Conservation (phyloP, 2,888 invertebrate species). For the Homarus gammarus region DNA sequence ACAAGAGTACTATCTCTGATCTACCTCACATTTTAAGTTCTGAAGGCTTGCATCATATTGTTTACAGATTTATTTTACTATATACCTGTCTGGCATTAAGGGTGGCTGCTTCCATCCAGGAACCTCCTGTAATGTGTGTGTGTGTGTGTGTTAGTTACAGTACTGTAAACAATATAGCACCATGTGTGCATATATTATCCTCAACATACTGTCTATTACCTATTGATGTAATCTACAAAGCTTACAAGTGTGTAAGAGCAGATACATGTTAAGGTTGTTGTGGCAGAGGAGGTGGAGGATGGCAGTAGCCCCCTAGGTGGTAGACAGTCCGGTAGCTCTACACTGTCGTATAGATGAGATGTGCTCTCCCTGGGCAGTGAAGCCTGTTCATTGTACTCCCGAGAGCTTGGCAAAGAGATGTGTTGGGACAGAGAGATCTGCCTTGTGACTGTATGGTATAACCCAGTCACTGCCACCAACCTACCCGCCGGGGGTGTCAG, state of each 20-base stretch:
- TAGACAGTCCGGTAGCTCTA: constrained; percentile 9
- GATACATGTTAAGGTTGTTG: not conserved
- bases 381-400: not conserved
- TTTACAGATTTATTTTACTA: constrained; percentile 61
- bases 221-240: not conserved
- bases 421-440: not conserved
- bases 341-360: constrained; percentile 22
- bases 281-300: not conserved
- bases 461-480: not conserved
- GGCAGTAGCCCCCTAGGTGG: not conserved
- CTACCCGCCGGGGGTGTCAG: not conserved
- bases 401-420: not conserved
- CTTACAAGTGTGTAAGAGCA: not conserved
- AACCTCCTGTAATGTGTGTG: constrained; percentile 9
- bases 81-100: constrained; percentile 45
- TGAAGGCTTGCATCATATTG: constrained; percentile 63
- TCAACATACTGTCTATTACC: not conserved
- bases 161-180: not conserved
- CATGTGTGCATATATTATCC: constrained; percentile 7
- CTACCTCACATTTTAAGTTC: constrained; percentile 71
- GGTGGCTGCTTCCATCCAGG: constrained; percentile 32
- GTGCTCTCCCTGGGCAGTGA: constrained; percentile 13
- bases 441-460: constrained; percentile 11
- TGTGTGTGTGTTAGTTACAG: constrained; percentile 18
- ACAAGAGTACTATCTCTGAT: constrained; percentile 69